Conservation (phyloP, 2,113 vertebrate species). For the Hippocampus guttulatus region DNA sequence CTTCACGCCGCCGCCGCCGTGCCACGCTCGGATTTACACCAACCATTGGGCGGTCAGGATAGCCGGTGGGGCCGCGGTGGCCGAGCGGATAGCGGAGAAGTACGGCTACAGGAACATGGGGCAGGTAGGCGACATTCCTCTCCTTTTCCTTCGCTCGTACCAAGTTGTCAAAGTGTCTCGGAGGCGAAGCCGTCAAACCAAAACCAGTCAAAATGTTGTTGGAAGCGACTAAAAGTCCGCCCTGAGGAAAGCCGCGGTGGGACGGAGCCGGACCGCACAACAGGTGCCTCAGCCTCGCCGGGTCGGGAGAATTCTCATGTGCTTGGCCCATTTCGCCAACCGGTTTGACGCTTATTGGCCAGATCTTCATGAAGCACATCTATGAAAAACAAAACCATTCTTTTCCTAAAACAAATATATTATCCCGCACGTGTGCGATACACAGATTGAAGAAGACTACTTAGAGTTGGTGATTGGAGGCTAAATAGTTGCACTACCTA, state of each 20-base stretch:
- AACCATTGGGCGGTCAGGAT: slow-evolving; percentile 99
- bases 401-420: background rate
- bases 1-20: slow-evolving; percentile 76
- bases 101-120: slow-evolving; percentile 96
- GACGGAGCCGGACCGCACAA: slow-evolving; percentile 46
- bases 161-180: slow-evolving; percentile 12
- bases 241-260: background rate
- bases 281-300: slow-evolving; percentile 51
- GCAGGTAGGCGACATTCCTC: slow-evolving; percentile 78
- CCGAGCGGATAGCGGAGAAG: slow-evolving; percentile 87
- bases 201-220: background rate
- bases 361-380: background rate
- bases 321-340: background rate
- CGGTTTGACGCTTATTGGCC: background rate
- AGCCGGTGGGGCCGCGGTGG: slow-evolving; percentile 82
- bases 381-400: background rate
- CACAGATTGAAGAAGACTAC: background rate
- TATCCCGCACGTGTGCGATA: background rate
- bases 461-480: background rate
- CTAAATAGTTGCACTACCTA: background rate
- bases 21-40: slow-evolving; percentile 89
- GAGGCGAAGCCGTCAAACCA: background rate
- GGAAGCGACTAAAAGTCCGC: background rate
- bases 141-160: background rate
- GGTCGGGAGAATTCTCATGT: background rate